Base-by-base conservation (phyloP, 1,140 invertebrate species). In the Trypoxylus dichotomus region DNA sequence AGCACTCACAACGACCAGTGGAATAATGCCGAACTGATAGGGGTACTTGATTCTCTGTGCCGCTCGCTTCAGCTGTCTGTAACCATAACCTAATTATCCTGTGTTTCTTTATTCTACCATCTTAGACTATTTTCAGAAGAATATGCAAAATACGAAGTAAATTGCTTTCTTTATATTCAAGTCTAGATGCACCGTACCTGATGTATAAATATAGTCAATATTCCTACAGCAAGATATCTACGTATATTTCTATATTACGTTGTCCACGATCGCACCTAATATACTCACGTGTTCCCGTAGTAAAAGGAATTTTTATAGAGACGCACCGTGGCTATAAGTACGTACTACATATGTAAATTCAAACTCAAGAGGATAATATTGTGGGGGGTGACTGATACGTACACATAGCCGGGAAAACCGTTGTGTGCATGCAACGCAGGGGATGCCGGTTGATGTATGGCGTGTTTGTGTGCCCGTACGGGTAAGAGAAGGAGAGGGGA, bases 291-390 rank as follows among this genome's bases (percentile, higher is more conserved):
- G 60, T 68, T 25, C 60, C 10, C 19, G 27, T 68, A 24, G 60
- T 68, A 68, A 68, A 68, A 68, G 60, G 60, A 68, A 68, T 68
- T 68, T 68, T 68, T 68, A 68, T 68, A 68, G 60, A 68, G 60
- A 68, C 60, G 21, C 27, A 29, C 60, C 60, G 60, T 68, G 60
- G 60, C 60, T 24, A 68, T 68, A 68, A 68, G 60, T 68, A 68
- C 60, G 60, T 68, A 68, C 60, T 68, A 68, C 60, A 68, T 68
- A 74, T 74, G 72, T 74, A 74, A 74, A 74, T 74, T 74, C 41
- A 43, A 74, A 74, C 72, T 74, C 72, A 43, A 74, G 72, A 74
- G 72, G 72, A 74, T 74, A 74, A 74, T 74, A 74, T 74, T 74
- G 29, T 74, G 72, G 29, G 72, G 72, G 72, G 72, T 74, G 29